Conservation (phyloP, 2,888 invertebrate genomes). For the Hedychridium roseum region DNA sequence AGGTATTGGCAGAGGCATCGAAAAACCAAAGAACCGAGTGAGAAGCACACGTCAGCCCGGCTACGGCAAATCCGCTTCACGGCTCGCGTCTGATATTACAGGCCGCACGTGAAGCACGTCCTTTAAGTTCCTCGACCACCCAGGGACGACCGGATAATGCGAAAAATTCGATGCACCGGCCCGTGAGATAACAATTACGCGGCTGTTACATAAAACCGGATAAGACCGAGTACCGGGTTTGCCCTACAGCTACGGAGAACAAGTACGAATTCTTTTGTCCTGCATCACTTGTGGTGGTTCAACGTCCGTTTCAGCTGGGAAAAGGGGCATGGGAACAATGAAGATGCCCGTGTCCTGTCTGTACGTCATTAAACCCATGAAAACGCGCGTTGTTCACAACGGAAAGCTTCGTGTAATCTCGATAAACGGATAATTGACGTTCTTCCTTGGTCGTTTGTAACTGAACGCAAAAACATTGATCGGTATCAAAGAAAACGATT, state of each 20-base stretch:
- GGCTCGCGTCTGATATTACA: constrained; percentile 30
- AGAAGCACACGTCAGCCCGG: constrained; percentile 25
- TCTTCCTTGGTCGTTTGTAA: too few relatives aligned
- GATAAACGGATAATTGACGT: too few relatives aligned
- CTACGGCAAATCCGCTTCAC: constrained; percentile 28
- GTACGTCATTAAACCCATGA: too few relatives aligned
- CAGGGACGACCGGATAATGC: constrained; percentile 19
- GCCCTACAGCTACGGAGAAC: constrained; percentile 4
- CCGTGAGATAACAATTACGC: constrained; percentile 32
- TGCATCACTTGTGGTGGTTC: not conserved
- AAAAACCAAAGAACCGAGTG: constrained; percentile 17
- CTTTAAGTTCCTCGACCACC: constrained; percentile 25
- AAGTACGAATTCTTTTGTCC: constrained; percentile 2
- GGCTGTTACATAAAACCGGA: constrained; percentile 28
- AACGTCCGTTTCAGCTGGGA: too few relatives aligned
- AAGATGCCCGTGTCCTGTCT: too few relatives aligned
- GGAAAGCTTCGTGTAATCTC: too few relatives aligned
- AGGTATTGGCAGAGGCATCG: too few relatives aligned
- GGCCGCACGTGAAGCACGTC: constrained; percentile 20
- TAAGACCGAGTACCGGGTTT: not conserved
- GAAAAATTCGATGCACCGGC: constrained; percentile 31
- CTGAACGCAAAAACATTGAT: too few relatives aligned
- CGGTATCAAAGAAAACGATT: too few relatives aligned
- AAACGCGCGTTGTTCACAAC: too few relatives aligned
- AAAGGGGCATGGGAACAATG: too few relatives aligned